Base-by-base conservation (phyloP, 2,888 invertebrate genomes). In the Pristionchus maxplancki region DNA sequence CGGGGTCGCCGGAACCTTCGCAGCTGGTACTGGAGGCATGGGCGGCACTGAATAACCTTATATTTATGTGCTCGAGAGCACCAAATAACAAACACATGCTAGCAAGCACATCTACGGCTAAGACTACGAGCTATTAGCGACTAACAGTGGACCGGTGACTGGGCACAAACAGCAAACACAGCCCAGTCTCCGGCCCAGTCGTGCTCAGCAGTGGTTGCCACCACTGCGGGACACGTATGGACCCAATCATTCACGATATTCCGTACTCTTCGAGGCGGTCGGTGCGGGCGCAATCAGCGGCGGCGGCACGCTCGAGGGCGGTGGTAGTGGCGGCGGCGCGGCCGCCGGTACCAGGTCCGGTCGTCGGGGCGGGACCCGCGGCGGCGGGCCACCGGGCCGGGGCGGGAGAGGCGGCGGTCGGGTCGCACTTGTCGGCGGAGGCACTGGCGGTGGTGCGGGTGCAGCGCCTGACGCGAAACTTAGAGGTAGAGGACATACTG, bases 281-380 rank as follows among this genome's bases (percentile, higher is more conserved):
- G 87, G 90, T 81, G 88, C 87, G 44, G 90, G 87, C 53, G 84
- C 86, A 37, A 81, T 44, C 37, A 88, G 88, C 20, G 85, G 90
- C 48, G 88, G 90, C 28, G 86, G 88, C 28, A 88, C 48, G n/a
- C 90, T 34, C 20, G 37, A 0, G 0, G 50, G 89, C 28, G 91
- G 89, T 34, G 91, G 88, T 0, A 84, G 89, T 34, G 64, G 28
- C 15, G 90, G 88, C 28, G 90, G 90, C 15, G 90, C 78, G 11
- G 83, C 24, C 44, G 81, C 44, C 13, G 81, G n/a, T 20, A 28
- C 53, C 20, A n/a, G n/a, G 31, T 83, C 58, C n/a, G 71, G 67
- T 87, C 71, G 71, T 71, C 71, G 31, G 28, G 53, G 71, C 5
- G 67, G 71, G 53, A 87, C 71, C 8, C 87, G 28, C 28, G 71